A percentile compares a stretch with the other conserved stretches of the same genome.
Conservation (phyloP, 1,140 invertebrate genomes). For the Leptinotarsa lineolata region DNA sequence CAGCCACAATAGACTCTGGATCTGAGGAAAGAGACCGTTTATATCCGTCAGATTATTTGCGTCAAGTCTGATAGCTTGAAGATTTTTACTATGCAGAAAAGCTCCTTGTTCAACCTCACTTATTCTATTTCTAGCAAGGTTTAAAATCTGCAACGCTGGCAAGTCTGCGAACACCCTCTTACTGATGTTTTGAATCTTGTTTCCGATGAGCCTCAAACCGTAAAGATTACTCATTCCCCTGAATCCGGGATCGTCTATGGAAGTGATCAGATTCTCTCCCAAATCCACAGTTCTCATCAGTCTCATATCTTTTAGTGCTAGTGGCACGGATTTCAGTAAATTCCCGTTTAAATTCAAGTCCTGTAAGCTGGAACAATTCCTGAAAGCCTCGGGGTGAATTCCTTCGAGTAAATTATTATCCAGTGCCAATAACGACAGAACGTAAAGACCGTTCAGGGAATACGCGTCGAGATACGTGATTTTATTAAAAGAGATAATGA, state of each 20-base stretch:
- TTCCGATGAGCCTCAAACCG: slow-evolving; percentile 83
- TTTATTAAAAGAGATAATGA: slow-evolving; percentile 79
- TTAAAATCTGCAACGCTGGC: slow-evolving; percentile 83
- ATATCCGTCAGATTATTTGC: slow-evolving; percentile 84
- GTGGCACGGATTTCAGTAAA: slow-evolving; percentile 75
- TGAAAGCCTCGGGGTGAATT: slow-evolving; percentile 79
- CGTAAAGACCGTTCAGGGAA: slow-evolving; percentile 78
- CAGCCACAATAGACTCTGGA: slow-evolving; percentile 82
- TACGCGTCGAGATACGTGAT: slow-evolving; percentile 76
- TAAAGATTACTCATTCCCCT: slow-evolving; percentile 78
- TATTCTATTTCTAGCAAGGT: slow-evolving; percentile 85
- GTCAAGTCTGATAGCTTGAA: slow-evolving; percentile 86
- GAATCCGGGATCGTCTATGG: slow-evolving; percentile 78
- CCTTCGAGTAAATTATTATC: slow-evolving; percentile 79
- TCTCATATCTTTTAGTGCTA: slow-evolving; percentile 72
- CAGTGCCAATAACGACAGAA: slow-evolving; percentile 75
- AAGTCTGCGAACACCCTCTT: slow-evolving; percentile 80
- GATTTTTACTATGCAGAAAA: slow-evolving; percentile 76
- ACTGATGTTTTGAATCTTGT: slow-evolving; percentile 84
- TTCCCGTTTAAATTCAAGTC: slow-evolving; percentile 88
- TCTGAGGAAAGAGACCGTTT: slow-evolving; percentile 80
- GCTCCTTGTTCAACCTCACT: slow-evolving; percentile 78
- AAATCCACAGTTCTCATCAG: slow-evolving; percentile 81
- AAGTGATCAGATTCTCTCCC: slow-evolving; percentile 79
- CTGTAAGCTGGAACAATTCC: slow-evolving; percentile 79